Evolutionary conservation across 30 jellyfish, hydroid and myxozoan species (phyloP), one percentile per base, ranked within the genome.

Genomic region (Turritopsis rubra): DNA sequence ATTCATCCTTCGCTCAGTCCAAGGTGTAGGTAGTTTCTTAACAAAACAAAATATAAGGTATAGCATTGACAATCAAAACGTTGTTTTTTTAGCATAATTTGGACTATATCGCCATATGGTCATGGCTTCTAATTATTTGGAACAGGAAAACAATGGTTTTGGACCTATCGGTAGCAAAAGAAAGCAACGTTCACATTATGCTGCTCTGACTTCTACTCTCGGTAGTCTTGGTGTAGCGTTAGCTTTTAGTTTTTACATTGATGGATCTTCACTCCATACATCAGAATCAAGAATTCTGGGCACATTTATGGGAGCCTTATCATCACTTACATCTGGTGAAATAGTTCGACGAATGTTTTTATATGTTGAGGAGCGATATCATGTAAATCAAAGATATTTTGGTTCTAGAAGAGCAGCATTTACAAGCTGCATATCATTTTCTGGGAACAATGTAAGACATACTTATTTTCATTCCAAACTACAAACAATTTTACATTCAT

Each of bases 241-340:
- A 41, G 9, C 60, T 41, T 41, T 41, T 13, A 41, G 60, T 41
- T 41, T 13, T 13, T 41, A 3, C 5, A 3, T 41, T 41, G 13
- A 41, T 41, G 60, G 8, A 7, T 16, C 19, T 68, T 1, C 77
- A 68, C 19, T 68, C 9, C 9, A 16, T 22, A 19, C 16, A 68
- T 68, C 30, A n/a, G 77, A 7, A 8, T 8, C 16, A 22, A 53
- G 53, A 29, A 73, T 41, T 27, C 52, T 41, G 5, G 71, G 52
- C 28, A 29, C 84, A 21, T 26, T 18, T 27, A 16, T 66, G 0
- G 71, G 31, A 22, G 79, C 74, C 1, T 20, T 86, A 13, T 86
- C 87, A 21, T 85, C 89, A n/a, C 83, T 78, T 17, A 73, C 83
- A 16, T 30, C 26, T 52, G 96, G 96, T 8, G 92, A 88, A 66